Conservation (phyloP, 2,888 invertebrate genomes). For the Trissolcus japonicus region DNA sequence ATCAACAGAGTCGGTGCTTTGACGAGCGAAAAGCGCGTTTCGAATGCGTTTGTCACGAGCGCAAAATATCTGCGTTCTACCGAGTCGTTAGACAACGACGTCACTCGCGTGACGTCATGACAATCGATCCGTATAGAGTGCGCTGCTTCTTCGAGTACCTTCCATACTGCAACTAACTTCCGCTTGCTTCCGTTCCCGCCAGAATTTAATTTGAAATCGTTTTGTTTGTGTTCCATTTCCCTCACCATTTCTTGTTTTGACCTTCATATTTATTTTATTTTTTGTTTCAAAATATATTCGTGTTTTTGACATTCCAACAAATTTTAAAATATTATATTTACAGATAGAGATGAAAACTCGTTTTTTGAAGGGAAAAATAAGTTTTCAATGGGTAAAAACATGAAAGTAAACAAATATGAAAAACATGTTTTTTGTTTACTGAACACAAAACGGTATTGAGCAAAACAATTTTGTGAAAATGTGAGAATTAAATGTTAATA, state of each 20-base stretch:
- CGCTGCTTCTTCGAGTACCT: slow-evolving; percentile 19
- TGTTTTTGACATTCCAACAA: no score
- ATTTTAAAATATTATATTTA: no score
- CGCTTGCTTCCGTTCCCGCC: background rate
- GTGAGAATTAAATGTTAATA: no score
- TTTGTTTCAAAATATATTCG: background rate
- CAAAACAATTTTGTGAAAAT: no score
- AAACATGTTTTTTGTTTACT: no score
- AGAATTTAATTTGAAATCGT: background rate
- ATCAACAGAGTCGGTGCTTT: slow-evolving; percentile 8
- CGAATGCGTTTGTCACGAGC: slow-evolving; percentile 21
- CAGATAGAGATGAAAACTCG: no score
- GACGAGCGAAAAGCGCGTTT: background rate
- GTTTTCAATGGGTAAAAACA: no score
- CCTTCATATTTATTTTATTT: background rate
- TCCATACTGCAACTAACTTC: slow-evolving; percentile 14
- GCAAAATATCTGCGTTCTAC: slow-evolving; percentile 20
- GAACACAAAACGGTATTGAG: background rate
- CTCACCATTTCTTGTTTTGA: background rate
- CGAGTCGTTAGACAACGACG: slow-evolving; percentile 34
- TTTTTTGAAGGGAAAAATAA: no score
- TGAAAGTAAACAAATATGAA: no score
- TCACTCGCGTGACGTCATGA: slow-evolving; percentile 33
- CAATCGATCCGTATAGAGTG: slow-evolving; percentile 19
- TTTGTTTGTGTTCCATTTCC: background rate